Evolutionary conservation across 2,797 vertebrate genomes (phyloP), one percentile per base, ranked within the genome.

Genomic region (Oreonectes daqikongensis): DNA sequence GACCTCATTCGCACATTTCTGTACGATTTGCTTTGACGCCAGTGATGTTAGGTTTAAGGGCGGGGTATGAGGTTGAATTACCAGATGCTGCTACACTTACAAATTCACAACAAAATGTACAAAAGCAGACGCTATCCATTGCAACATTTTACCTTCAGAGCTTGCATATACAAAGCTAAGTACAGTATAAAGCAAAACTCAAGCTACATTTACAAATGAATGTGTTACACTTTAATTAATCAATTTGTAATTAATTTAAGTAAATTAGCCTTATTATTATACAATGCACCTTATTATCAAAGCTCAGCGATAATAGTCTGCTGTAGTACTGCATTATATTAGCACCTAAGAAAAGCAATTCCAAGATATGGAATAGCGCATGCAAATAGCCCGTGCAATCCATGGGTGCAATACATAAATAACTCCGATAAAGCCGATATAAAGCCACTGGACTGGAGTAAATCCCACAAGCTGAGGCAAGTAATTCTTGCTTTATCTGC

Each of bases 401-500:
- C 53, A n/a, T 22, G 26, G 53, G 14, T 2, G 55, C 26, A 59
- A 59, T 30, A 59, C 55, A 59, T 59, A 24, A 50, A 60, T 42
- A 76, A 48, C 53, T 17, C 24, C 26, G 78, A 64, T 72, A 24
- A 44, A 46, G 38, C 69, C 24, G 24, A 59, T 60, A 60, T 52
- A 66, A 79, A 68, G 24, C 61, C 46, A 30, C 32, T 57, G 17
- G 40, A 65, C 72, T 77, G 67, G 44, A 57, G 48, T 77, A 79
- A 81, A 82, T 69, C 42, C 68, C 30, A 35, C 11, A 63, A 70
- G 82, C 53, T 44, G 55, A 70, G 50, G 70, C 35, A 46, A 44
- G 67, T 68, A 78, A 77, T 72, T 57, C 69, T 81, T 5, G 28
- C 69, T 78, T 65, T 68, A 73, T 50, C 72, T 72, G 32, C 44